phyloP scores from a whole-genome alignment of 2,113 vertebrate genomes.

The Smithornis capensis region DNA sequence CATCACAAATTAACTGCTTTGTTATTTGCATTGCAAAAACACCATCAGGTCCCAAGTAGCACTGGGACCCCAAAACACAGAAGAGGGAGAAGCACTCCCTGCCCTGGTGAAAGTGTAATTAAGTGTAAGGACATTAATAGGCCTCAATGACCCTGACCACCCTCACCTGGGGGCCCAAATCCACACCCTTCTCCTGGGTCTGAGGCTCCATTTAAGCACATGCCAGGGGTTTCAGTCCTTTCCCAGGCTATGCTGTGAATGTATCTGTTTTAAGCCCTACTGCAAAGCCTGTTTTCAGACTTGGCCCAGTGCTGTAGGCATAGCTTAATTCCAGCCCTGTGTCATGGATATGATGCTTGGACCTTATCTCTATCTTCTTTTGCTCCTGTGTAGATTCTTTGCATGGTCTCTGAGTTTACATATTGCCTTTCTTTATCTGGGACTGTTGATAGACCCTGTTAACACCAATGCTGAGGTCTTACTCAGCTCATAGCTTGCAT shows the following conservation, averaged over 20 bases:
- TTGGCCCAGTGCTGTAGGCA: fast-evolving
- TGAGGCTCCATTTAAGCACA: background rate
- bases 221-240: fast-evolving
- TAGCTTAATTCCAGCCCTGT: background rate
- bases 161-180: background rate
- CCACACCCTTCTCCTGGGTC: background rate
- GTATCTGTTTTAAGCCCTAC: fast-evolving
- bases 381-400: background rate
- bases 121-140: background rate
- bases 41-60: background rate
- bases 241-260: fast-evolving
- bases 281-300: background rate
- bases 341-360: background rate
- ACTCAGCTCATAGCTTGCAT: background rate
- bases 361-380: no score
- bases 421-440: background rate
- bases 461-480: background rate
- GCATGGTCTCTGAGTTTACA: background rate
- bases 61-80: background rate
- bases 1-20: background rate
- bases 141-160: background rate
- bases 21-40: background rate
- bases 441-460: background rate
- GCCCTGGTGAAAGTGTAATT: background rate
- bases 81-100: background rate